Evolutionary conservation across 2,113 vertebrate genomes (phyloP).

Genomic region (Anguilla japonica): DNA sequence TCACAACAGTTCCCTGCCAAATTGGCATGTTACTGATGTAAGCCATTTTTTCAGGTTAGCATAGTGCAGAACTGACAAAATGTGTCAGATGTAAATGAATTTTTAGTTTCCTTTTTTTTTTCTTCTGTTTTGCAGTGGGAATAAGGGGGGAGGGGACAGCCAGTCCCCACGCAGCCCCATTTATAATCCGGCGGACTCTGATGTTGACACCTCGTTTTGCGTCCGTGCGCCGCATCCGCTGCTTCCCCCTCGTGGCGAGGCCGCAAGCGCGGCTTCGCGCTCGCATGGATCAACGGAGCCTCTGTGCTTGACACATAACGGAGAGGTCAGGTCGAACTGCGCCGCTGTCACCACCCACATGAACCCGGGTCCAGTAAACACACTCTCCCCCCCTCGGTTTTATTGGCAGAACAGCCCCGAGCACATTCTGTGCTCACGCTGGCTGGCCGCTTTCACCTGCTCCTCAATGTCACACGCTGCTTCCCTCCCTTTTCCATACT

Average conservation of each 20-base stretch:
- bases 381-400: neutral
- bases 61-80: neutral
- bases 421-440: neutral
- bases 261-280: too few relatives aligned
- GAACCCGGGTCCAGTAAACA: neutral
- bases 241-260: neutral
- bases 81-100: neutral
- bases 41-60: neutral
- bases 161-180: neutral
- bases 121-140: too few relatives aligned
- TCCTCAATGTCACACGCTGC: neutral
- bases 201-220: neutral
- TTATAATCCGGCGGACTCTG: neutral
- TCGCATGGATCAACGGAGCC: neutral
- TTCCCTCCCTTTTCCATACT: neutral
- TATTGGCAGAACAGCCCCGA: neutral
- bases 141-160: too few relatives aligned
- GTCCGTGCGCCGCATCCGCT: neutral
- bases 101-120: neutral
- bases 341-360: neutral
- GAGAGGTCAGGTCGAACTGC: neutral
- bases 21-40: too few relatives aligned
- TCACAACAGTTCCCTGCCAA: neutral
- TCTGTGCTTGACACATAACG: neutral
- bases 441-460: neutral